Percentiles rank a stretch among this genome's conserved stretches.
These are phyloP conservation scores for Gorsachius goisagi DNA, from an alignment of 2,113 vertebrate species.

Conservation along the genomic window DNA sequence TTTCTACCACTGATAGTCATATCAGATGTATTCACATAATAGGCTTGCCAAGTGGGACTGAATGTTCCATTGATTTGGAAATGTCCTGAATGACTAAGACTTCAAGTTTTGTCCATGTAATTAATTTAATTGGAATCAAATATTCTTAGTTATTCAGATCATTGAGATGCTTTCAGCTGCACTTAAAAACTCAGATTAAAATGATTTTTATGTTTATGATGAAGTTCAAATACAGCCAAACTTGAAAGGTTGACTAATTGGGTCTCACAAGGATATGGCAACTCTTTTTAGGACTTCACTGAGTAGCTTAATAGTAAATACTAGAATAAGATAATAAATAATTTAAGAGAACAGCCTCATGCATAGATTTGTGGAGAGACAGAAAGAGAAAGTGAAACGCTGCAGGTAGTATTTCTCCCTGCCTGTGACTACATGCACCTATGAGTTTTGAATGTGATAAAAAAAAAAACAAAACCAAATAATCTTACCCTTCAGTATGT, in stretches of 20 bases:
- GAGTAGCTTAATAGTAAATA: not conserved
- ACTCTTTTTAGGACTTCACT: not conserved
- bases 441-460: not conserved
- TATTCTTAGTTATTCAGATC: not conserved
- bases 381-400: not conserved
- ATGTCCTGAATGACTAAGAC: not conserved
- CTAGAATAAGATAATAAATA: not conserved
- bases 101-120: conserved; percentile 9
- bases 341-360: not conserved
- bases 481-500: not conserved
- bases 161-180: not conserved
- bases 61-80: conserved; percentile 12
- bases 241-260: not conserved
- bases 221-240: not conserved
- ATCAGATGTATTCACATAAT: not conserved
- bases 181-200: not conserved
- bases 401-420: not conserved
- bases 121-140: conserved; percentile 27
- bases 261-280: not conserved
- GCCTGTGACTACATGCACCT: not conserved
- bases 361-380: not conserved
- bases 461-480: not conserved
- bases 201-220: not conserved
- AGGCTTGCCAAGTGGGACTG: not conserved
- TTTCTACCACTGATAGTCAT: not conserved